Evolutionary conservation across 64 coral and sea anemone species (phyloP), one percentile per base, ranked within the genome.

Genomic region (Montipora sp.): DNA sequence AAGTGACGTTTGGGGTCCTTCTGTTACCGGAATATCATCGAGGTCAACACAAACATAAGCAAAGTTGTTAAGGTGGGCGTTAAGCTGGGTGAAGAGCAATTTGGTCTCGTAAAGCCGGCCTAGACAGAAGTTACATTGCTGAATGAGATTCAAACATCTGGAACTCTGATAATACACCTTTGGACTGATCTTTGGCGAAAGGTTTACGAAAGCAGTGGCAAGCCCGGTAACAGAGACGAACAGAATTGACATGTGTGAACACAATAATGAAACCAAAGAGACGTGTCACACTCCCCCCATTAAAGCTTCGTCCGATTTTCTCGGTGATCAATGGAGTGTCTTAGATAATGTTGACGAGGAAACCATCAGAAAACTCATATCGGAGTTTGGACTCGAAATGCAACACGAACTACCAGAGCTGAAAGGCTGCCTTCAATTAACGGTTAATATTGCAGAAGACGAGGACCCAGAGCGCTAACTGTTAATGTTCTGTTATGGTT

Each of bases 391-490:
- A 11, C 89, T 91, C 1, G 80, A 83, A 48, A 2, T 83, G 9
- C 77, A 91, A 10, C 89, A 73, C 4, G 72, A 91, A 58, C 82
- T 91, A 60, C 89, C 89, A n/a, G 89, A 91, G 69, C 65, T 91
- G 23, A 81, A 81, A 74, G 89, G 80, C 12, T 91, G 70, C 8
- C 75, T 81, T 58, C 44, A 81, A 43, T 66, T 77, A 71, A 45
- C 48, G 15, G 49, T 5, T 48, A 71, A 81, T 5, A 46, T 23
- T 58, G 22, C 24, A 59, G 89, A 91, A 0, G 89, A 91, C 16
- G 89, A 91, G 27, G 71, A 59, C 19, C 89, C 89, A 9, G 89
- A 91, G 7, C 78, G 89, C 18, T 49, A 7, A 23, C 27, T 59
- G 49, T 2, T 9, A 63, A 2, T 8, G 81, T 72, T 71, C 5